These are phyloP conservation scores for Halcyon chelicuti DNA, from an alignment of 2,797 vertebrate genomes.

Conservation along the genomic window DNA sequence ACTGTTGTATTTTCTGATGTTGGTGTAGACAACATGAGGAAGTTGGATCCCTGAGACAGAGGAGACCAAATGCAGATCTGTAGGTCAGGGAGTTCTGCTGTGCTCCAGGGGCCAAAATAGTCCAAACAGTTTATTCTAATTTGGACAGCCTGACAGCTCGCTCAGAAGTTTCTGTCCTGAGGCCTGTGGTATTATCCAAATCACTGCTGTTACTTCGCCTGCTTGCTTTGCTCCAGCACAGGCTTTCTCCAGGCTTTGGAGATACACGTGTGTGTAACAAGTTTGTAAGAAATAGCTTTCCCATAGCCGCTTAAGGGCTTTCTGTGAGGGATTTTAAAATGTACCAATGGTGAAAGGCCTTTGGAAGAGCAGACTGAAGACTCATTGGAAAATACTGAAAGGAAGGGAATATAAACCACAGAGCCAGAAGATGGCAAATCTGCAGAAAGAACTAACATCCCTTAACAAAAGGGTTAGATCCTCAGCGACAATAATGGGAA, in stretches of 20 bases:
- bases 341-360: background rate
- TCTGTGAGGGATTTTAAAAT: background rate
- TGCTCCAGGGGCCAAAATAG: background rate
- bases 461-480: background rate
- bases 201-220: background rate
- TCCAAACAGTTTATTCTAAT: background rate
- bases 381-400: background rate
- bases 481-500: background rate
- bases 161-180: background rate
- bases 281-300: background rate
- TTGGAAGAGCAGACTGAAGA: background rate
- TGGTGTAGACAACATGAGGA: background rate
- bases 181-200: background rate
- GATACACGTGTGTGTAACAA: rapidly evolving
- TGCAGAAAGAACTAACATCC: background rate
- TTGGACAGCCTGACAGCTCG: background rate
- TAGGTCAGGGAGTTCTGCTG: background rate
- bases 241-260: background rate
- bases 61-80: background rate
- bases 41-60: background rate
- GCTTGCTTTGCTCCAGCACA: background rate
- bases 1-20: background rate
- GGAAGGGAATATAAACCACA: background rate
- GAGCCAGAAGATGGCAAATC: background rate
- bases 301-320: background rate